Evolutionary conservation across 2,113 vertebrate genomes (phyloP).

Genomic region (Mobula birostris): DNA sequence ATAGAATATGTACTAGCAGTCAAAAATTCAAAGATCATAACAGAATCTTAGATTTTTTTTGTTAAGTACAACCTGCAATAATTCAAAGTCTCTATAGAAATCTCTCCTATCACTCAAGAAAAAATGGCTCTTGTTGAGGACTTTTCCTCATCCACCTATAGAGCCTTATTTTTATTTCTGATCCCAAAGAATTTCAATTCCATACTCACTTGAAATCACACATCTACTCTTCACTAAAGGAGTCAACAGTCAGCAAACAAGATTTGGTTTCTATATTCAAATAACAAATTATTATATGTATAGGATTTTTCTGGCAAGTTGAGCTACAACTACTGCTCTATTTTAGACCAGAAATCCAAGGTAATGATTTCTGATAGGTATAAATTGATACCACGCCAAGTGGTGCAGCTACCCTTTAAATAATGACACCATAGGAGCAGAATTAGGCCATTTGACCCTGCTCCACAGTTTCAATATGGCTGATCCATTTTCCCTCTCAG

Average conservation of each 20-base stretch:
- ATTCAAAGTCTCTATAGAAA: neutral
- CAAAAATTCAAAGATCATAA: neutral
- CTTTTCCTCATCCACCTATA: neutral
- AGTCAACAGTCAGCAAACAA: neutral
- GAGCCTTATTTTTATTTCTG: neutral
- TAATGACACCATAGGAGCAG: neutral
- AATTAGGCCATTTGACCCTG: no score
- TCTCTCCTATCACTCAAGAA: neutral
- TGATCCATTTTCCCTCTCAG: no score
- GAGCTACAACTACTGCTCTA: neutral
- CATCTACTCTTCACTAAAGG: neutral
- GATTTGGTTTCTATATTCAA: neutral
- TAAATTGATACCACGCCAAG: neutral
- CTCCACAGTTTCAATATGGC: no score
- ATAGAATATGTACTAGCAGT: neutral
- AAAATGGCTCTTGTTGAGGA: neutral
- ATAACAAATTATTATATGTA: neutral
- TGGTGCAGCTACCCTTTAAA: neutral
- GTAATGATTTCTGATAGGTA: neutral
- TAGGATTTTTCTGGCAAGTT: neutral
- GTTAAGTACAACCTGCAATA: neutral
- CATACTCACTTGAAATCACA: neutral
- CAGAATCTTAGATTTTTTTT: neutral
- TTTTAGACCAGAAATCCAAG: neutral
- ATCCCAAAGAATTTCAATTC: neutral